phyloP scores from a whole-genome alignment of 2,113 vertebrate species.

The Petromus typicus region DNA sequence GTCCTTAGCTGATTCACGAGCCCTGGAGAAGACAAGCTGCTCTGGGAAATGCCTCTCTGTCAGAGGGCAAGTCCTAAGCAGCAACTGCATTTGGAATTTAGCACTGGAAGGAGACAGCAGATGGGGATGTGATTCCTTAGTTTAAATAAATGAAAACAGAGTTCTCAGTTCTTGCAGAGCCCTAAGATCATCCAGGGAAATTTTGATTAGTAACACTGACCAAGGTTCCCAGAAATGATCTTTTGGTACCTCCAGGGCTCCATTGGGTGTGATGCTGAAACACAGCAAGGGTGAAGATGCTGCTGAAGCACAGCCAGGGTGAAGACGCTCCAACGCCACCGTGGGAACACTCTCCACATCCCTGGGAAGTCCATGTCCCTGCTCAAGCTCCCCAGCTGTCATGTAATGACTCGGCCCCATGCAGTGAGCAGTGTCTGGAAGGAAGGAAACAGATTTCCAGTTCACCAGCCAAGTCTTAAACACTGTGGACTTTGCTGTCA shows the following conservation, averaged over 20 bases:
- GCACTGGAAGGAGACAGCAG: background rate
- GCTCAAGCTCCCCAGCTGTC: background rate
- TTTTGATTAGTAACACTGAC: background rate
- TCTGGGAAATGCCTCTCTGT: background rate
- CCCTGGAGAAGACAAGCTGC: no score
- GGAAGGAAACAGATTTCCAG: background rate
- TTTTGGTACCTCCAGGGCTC: rapidly evolving
- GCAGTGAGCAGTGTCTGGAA: background rate
- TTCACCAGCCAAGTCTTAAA: background rate
- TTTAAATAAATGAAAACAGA: background rate
- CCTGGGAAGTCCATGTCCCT: background rate
- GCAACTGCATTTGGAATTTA: background rate
- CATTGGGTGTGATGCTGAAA: no score
- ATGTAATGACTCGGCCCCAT: no score
- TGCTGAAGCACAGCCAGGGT: background rate
- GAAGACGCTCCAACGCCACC: background rate
- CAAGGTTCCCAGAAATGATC: background rate
- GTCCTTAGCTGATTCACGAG: no score
- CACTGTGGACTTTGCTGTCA: background rate
- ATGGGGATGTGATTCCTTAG: background rate
- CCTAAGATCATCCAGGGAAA: background rate
- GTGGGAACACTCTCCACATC: background rate
- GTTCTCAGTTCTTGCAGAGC: background rate
- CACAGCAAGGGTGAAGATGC: background rate
- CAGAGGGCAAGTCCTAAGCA: background rate